A percentile compares a stretch with the other conserved stretches of the same genome.
Evolutionary conservation across 1,140 invertebrate species (phyloP).

Genomic region (Aphaenogaster rudis): DNA sequence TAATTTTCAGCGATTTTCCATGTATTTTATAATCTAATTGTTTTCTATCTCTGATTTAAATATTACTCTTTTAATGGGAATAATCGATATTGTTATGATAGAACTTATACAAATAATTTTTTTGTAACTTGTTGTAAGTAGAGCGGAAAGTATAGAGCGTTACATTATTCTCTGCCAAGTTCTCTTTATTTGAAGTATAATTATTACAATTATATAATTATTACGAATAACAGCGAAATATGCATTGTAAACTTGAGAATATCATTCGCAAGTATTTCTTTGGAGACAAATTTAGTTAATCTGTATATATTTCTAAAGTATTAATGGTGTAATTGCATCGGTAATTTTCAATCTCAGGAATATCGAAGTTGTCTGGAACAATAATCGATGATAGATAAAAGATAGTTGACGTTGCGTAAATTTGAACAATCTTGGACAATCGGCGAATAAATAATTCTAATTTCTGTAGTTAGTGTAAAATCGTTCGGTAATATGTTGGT

Average conservation of each 20-base stretch:
- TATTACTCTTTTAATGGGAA: neutral
- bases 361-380: neutral
- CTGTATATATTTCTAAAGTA: neutral
- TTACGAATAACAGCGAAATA: neutral
- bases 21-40: neutral
- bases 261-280: neutral
- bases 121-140: neutral
- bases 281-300: constrained; percentile 16
- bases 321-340: neutral
- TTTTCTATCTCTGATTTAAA: constrained; percentile 22
- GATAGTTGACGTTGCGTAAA: neutral
- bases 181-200: neutral
- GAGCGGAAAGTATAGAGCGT: neutral
- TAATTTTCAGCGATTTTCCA: neutral
- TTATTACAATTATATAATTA: neutral
- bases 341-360: neutral
- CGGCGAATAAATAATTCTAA: neutral
- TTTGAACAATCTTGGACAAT: neutral
- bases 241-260: neutral
- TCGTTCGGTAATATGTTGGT: neutral
- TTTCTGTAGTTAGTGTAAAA: neutral
- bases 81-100: neutral
- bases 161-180: neutral
- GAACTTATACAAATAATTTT: neutral
- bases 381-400: neutral